Evolutionary conservation across 2,797 vertebrate species (phyloP), one percentile per base, ranked within the genome.

Genomic region (Adelosebastes latens): DNA sequence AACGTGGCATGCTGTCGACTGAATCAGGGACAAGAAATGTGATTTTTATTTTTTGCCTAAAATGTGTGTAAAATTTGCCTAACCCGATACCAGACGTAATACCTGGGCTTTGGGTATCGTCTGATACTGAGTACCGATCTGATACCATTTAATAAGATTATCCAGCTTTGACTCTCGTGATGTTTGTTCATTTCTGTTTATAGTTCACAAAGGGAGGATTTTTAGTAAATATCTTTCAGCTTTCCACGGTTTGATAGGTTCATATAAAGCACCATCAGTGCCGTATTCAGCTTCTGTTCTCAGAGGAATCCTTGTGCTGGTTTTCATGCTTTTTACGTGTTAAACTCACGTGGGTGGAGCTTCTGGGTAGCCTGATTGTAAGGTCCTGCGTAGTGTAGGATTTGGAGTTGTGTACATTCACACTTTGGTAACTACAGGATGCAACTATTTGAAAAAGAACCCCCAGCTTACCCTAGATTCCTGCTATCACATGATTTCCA

Each of bases 401-500:
- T 46, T 13, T 65, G 1, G 22, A 32, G 14, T 20, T 13, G 53
- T 25, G 24, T 24, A 62, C 59, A 53, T 53, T 4, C 36, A 75
- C 29, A 60, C 29, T 62, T 32, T 56, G 8, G 27, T 75, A 46
- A 58, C 3, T 22, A 27, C 24, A 27, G 16, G 24, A 46, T 56
- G 56, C 46, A 63, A 31, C 22, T 39, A 58, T 69, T 64, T 69
- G 22, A 32, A 6, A 82, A 67, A 27, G 70, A 81, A 49, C 29
- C 32, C 49, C 49, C 46, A 72, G 66, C 16, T 83, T 82, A 85
- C 36, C 77, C 59, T 70, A 75, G 62, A 88, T 84, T 88, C 59
- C 36, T 87, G 39, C 58, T 34, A 39, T 78, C 75, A 86, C 78
- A 82, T 87, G 83, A 81, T 64, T 79, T 79, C 77, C 39, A 65